Conservation (phyloP, 2,797 vertebrate species). For the Centroberyx gerrardi region DNA sequence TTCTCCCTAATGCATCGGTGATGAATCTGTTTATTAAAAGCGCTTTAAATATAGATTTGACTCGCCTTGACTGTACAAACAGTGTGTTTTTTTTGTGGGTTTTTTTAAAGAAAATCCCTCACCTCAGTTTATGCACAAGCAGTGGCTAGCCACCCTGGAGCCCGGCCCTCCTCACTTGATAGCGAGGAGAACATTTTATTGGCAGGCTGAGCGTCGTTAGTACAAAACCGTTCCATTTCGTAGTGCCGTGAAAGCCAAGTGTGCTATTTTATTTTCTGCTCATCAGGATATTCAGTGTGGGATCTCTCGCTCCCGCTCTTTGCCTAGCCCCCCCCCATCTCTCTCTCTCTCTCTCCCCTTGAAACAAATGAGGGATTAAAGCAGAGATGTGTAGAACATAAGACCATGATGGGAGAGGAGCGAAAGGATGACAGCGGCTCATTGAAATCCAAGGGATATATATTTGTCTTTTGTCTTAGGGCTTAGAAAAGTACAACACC, state of each 20-base stretch:
- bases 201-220: slow-evolving; percentile 36
- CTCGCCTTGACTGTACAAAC: not conserved
- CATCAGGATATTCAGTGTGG: slow-evolving; percentile 39
- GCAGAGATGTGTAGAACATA: slow-evolving; percentile 56
- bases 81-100: too few species aligned
- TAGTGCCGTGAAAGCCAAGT: slow-evolving; percentile 26
- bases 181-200: slow-evolving; percentile 43
- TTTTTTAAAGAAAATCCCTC: slow-evolving; percentile 13
- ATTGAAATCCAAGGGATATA: slow-evolving; percentile 64
- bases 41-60: slow-evolving; percentile 28
- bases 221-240: slow-evolving; percentile 23
- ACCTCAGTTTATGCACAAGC: slow-evolving; percentile 6
- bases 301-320: slow-evolving; percentile 37
- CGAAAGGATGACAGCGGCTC: slow-evolving; percentile 70
- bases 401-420: slow-evolving; percentile 51
- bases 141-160: not conserved
- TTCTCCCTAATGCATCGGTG: not conserved
- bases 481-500: slow-evolving; percentile 67
- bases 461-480: slow-evolving; percentile 62
- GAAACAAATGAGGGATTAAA: slow-evolving; percentile 76
- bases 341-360: slow-evolving; percentile 2
- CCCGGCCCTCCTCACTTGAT: slow-evolving; percentile 21
- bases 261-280: slow-evolving; percentile 31
- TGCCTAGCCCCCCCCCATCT: slow-evolving; percentile 31
- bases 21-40: slow-evolving; percentile 22